Conservation (phyloP, 2,888 invertebrate species). For the Andrena trimmerana region DNA sequence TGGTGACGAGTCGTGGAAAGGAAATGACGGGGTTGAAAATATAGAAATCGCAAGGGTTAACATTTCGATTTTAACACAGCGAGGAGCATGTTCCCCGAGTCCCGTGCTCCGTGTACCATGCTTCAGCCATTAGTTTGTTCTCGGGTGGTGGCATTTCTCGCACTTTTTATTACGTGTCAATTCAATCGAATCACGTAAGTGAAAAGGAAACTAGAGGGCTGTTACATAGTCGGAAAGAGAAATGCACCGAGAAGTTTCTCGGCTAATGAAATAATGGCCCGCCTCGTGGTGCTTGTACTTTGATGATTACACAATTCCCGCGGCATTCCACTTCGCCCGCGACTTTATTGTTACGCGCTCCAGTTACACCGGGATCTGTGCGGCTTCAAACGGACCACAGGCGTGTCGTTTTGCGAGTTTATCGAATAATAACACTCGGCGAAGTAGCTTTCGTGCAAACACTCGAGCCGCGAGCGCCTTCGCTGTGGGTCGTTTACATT, state of each 20-base stretch:
- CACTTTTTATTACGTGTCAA: not conserved
- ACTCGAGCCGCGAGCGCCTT: conserved; percentile 50
- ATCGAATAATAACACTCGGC: conserved; percentile 61
- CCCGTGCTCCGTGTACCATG: too few relatives aligned
- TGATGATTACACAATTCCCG: conserved; percentile 38
- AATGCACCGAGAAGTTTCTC: not conserved
- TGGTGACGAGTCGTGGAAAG: too few relatives aligned
- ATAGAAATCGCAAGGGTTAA: not conserved
- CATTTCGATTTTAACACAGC: not conserved
- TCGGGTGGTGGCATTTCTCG: too few relatives aligned
- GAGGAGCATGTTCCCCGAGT: not conserved
- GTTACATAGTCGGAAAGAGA: not conserved
- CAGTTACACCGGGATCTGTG: not conserved
- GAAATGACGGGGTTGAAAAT: not conserved
- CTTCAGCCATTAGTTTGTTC: too few relatives aligned
- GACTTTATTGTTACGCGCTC: conserved; percentile 28
- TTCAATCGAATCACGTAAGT: not conserved
- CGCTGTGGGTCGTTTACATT: conserved; percentile 48
- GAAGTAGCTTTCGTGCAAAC: conserved; percentile 65
- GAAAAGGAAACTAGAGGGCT: not conserved
- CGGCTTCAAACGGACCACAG: conserved; percentile 31
- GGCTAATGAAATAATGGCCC: conserved; percentile 12
- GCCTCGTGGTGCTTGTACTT: not conserved
- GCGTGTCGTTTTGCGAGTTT: conserved; percentile 61
- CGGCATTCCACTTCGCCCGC: not conserved